A percentile compares a stretch with the other conserved stretches of the same genome.
These are phyloP conservation scores for Thermophis baileyi DNA, from an alignment of 2,113 vertebrate genomes.

Conservation along the genomic window DNA sequence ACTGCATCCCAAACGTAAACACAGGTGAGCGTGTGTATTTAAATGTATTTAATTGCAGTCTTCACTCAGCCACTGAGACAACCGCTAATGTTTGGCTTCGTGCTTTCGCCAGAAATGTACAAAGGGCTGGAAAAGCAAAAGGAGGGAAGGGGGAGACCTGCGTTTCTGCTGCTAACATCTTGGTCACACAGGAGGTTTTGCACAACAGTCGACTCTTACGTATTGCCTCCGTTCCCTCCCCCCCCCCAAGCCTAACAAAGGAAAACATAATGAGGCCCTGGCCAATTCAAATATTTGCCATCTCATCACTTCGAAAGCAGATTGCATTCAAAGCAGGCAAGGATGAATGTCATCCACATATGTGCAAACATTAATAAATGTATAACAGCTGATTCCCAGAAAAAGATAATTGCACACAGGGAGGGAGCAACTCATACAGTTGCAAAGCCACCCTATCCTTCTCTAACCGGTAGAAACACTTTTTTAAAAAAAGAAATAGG, in stretches of 20 bases:
- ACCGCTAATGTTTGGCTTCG: neutral
- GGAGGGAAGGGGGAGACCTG: too few species aligned
- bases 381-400: neutral
- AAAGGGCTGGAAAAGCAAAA: neutral
- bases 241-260: neutral
- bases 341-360: slow-evolving; percentile 3
- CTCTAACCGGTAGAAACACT: neutral
- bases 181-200: neutral
- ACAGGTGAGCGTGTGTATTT: neutral
- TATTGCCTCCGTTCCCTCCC: neutral
- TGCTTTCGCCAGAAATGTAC: neutral
- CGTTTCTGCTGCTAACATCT: neutral
- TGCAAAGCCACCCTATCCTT: neutral
- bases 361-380: neutral
- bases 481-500: neutral
- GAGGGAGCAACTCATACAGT: neutral
- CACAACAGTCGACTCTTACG: neutral
- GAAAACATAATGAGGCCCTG: neutral
- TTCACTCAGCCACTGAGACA: neutral
- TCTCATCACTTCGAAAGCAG: slow-evolving; percentile 5
- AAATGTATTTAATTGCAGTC: neutral
- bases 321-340: neutral
- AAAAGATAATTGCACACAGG: neutral
- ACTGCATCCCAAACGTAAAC: neutral
- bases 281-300: neutral